phyloP scores from a whole-genome alignment of 2,113 vertebrate species.

The Macheiramphus alcinus region DNA sequence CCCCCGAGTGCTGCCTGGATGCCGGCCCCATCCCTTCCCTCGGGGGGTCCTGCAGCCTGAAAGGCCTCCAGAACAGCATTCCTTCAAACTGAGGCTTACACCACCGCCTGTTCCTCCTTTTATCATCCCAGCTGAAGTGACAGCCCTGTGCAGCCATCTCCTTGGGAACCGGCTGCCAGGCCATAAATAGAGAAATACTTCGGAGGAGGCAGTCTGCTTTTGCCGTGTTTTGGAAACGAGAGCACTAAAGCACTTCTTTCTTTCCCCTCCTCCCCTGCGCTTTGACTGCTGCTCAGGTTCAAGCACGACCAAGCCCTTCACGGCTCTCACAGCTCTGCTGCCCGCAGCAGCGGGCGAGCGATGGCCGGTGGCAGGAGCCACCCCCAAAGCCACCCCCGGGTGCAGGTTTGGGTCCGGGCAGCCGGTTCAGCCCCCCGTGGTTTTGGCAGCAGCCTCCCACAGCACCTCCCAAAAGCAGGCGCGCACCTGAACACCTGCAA shows the following conservation, averaged over 20 bases:
- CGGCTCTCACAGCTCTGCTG: not conserved
- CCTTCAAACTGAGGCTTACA: not conserved
- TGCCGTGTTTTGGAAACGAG: not conserved
- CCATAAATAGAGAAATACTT: constrained; percentile 15
- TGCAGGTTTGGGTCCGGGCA: not conserved
- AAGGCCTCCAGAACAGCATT: not conserved
- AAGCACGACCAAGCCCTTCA: rapidly evolving
- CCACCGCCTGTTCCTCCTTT: not conserved
- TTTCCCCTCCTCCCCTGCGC: not conserved
- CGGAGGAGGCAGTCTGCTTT: not conserved
- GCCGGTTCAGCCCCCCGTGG: not conserved
- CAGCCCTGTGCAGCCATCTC: not conserved
- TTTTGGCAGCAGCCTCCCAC: not conserved
- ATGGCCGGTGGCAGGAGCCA: rapidly evolving
- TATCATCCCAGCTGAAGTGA: not conserved
- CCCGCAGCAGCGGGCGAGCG: rapidly evolving
- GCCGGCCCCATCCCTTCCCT: not conserved
- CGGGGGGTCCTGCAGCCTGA: not conserved
- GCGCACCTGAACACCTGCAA: not conserved
- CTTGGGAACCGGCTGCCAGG: not conserved
- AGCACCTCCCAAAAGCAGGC: not conserved
- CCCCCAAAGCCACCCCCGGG: not conserved
- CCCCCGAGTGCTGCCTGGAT: not conserved
- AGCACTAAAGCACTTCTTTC: not conserved
- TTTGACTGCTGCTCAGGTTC: not conserved